Percentiles rank a stretch among this genome's conserved stretches.
phyloP scores from a whole-genome alignment of 92 coral and sea anemone genomes.

The Chrysogorgia sp. region DNA sequence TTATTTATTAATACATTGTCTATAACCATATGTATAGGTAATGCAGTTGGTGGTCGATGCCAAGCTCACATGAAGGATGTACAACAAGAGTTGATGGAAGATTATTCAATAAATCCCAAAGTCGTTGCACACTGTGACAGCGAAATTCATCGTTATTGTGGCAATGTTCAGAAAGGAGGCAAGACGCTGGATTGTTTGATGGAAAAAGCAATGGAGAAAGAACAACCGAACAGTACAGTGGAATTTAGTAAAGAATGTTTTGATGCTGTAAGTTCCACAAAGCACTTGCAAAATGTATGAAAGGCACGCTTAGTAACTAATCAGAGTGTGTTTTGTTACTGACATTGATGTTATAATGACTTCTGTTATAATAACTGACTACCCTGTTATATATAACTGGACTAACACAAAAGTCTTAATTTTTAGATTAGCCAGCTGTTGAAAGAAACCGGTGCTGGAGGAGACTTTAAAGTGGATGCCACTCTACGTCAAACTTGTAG shows the following conservation, averaged over 20 bases:
- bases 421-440: slow-evolving; percentile 60
- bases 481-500: slow-evolving; percentile 87
- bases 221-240: slow-evolving; percentile 17
- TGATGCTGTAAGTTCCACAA: slow-evolving; percentile 76
- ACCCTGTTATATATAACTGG: neutral
- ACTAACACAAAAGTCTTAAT: neutral
- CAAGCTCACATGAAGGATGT: slow-evolving; percentile 83
- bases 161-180: slow-evolving; percentile 67
- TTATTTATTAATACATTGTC: too few species aligned
- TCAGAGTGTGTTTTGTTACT: too few species aligned
- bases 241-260: slow-evolving; percentile 59
- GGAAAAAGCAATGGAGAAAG: slow-evolving; percentile 81
- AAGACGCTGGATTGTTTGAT: slow-evolving; percentile 92
- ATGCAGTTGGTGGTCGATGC: slow-evolving; percentile 72
- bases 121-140: slow-evolving; percentile 77
- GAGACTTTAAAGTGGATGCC: slow-evolving; percentile 94
- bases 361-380: neutral
- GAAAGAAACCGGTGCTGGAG: slow-evolving; percentile 91
- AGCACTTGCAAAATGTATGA: slow-evolving; percentile 1
- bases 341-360: too few species aligned
- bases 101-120: slow-evolving; percentile 86
- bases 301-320: too few species aligned
- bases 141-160: slow-evolving; percentile 74
- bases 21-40: slow-evolving; percentile 51
- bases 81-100: slow-evolving; percentile 88